A percentile compares a stretch with the other conserved stretches of the same genome.
Conservation (phyloP, 2,113 vertebrate genomes). For the Protobothrops flavoviridis region DNA sequence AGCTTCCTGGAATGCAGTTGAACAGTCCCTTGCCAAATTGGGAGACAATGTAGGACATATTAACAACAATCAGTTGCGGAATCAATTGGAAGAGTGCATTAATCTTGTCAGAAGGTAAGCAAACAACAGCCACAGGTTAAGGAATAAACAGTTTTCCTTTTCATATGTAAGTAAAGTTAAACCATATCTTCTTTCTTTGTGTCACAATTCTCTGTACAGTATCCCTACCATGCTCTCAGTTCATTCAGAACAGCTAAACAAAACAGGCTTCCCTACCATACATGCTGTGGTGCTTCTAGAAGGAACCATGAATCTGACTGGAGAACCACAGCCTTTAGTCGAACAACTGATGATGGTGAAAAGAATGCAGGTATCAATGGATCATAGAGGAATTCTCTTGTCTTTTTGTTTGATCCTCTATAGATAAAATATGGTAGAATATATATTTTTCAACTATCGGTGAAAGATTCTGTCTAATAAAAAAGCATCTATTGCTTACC, state of each 20-base stretch:
- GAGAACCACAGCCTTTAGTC: constrained; percentile 89
- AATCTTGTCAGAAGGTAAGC: constrained; percentile 86
- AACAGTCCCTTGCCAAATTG: constrained; percentile 85
- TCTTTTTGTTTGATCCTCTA: neutral
- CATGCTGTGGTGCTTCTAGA: constrained; percentile 94
- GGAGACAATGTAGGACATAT: constrained; percentile 79
- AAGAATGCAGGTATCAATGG: constrained; percentile 88
- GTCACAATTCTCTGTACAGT: constrained; percentile 61
- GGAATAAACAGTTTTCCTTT: neutral
- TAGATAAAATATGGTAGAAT: neutral
- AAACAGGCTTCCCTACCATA: constrained; percentile 88
- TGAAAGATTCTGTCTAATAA: neutral
- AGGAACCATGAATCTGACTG: constrained; percentile 96
- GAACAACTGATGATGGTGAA: constrained; percentile 99
- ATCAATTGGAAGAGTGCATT: constrained; percentile 83
- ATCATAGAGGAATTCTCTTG: neutral
- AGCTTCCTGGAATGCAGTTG: constrained; percentile 89
- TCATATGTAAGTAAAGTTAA: neutral
- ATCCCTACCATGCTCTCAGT: constrained; percentile 87
- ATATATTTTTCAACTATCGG: too few relatives aligned
- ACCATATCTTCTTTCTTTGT: neutral
- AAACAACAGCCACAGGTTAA: neutral
- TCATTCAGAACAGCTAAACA: constrained; percentile 77
- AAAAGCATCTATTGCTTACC: neutral
- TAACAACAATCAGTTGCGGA: constrained; percentile 74